Conservation (phyloP, 2,888 invertebrate species). For the Dermolepida albohirtum region DNA sequence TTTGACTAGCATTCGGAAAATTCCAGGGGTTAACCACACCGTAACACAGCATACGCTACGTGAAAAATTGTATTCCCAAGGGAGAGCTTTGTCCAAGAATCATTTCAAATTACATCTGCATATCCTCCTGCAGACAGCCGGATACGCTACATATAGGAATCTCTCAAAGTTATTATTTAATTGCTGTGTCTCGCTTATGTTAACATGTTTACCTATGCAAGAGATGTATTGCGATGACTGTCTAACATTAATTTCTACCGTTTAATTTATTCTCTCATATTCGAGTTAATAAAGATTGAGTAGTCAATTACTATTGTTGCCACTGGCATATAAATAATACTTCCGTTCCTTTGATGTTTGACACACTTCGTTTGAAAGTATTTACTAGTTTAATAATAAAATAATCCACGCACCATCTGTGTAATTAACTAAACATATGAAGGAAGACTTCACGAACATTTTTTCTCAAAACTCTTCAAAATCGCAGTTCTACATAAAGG, state of each 20-base stretch:
- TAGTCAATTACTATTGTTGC: conserved; percentile 32
- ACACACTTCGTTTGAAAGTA: no score
- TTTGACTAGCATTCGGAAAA: conserved; percentile 32
- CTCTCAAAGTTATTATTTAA: no score
- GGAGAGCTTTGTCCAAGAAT: conserved; percentile 9
- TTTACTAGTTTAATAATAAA: no score
- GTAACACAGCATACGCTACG: conserved; percentile 3
- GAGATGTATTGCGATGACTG: not conserved
- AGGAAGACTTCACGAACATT: no score
- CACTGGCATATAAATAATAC: no score
- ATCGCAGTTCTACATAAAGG: no score
- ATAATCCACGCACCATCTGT: no score
- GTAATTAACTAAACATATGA: no score
- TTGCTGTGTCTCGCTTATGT: no score
- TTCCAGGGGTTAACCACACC: conserved; percentile 15
- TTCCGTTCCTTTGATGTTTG: no score
- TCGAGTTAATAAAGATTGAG: conserved; percentile 28
- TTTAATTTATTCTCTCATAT: conserved; percentile 5
- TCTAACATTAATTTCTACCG: conserved; percentile 3
- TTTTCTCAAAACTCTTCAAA: no score
- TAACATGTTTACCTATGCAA: conserved; percentile 6
- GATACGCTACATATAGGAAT: no score
- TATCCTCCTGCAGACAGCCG: not conserved
- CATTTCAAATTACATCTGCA: not conserved
- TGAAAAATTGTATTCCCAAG: conserved; percentile 7